Base-by-base conservation (phyloP, 30 jellyfish, hydroid and myxozoan species). In the Sanderia malayensis region DNA sequence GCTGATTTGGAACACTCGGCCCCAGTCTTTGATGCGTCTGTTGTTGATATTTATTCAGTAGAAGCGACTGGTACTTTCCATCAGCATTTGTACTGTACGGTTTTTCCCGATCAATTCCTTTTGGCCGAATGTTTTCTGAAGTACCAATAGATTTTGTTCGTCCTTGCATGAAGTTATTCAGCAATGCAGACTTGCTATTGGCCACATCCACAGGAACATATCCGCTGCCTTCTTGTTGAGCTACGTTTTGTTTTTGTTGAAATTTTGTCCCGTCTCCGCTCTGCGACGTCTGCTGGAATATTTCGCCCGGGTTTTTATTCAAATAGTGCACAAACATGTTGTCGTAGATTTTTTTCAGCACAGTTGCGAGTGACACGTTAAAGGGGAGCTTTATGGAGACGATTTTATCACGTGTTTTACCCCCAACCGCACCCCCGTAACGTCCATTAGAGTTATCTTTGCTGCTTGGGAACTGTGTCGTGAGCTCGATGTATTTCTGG, bases 341-440 rank as follows among this genome's bases (percentile, higher is more conserved):
- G 20, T 93, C 93, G 61, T 93, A 93, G 1, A 93, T 93, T 33
- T 93, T 93, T 70, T 76, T 93, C 64, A 93, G 46, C 29, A 93
- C 99, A 2, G 99, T 93, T 19, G 95, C 89, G 25, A 93, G 73
- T 20, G 99, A 86, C 29, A 86, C 99, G 58, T 93, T 93, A 44
- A 86, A 73, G 7, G 99, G 99, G 28, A 93, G 81, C 58, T 81
- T 85, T 33, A 93, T 78, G 8, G 99, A 93, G 0, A 93, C 66
- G 21, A 71, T 72, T 2, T 71, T 82, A 31, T 32, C 76, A 32
- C 47, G 64, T 7, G 41, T 31, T 32, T 65, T 81, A 22, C 79
- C 67, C n/a, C n/a, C n/a, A n/a, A n/a, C n/a, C n/a, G n/a, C n/a
- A n/a, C n/a, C n/a, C n/a, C n/a, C n/a, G n/a, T n/a, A n/a, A n/a